Base-by-base conservation (phyloP, 1,140 invertebrate species). In the Rhopalosiphum padi region DNA sequence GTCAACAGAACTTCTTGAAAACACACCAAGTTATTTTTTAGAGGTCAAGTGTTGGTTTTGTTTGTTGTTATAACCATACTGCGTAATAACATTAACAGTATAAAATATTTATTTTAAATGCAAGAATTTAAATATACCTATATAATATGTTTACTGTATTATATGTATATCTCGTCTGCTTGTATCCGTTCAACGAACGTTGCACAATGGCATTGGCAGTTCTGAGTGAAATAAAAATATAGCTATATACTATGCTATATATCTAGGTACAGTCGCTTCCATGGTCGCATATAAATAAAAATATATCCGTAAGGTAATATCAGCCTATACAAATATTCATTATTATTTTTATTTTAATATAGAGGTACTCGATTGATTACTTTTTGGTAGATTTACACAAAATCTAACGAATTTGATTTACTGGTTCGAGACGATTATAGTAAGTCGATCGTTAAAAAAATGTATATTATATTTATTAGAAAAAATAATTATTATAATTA, bases 251-350 rank as follows among this genome's bases (percentile, higher is more conserved):
- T n/a, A n/a, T n/a, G n/a, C n/a, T n/a, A n/a, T 3, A 37, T 37
- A 37, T 37, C 37, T 37, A 2, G 37, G 15, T 51, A n/a, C 60
- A 77, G 60, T 21, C 9, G 60, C 60, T 77, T 6, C 15, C 60
- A 77, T 77, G 60, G 60, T 77, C 60, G n/a, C 60, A 77, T n/a
- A n/a, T n/a, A n/a, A 77, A 18, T 77, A 77, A 77, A n/a, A 77
- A 77, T 77, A 77, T 4, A 5, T 77, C 30, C 30, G n/a, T 68
- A n/a, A 18, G n/a, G 30, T n/a, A 68, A 68, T 68, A 18, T 18
- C 18, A 68, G 15, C 11, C 30, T n/a, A n/a, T 68, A 68, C 60
- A 4, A 68, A 68, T 15, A 48, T 48, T 15, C 5, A n/a, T n/a
- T n/a, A 46, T 46, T 46, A 46, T 46, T 46, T 0, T 11, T 0